Conservation (phyloP, 2,888 invertebrate genomes). For the Heteropelma amictum region DNA sequence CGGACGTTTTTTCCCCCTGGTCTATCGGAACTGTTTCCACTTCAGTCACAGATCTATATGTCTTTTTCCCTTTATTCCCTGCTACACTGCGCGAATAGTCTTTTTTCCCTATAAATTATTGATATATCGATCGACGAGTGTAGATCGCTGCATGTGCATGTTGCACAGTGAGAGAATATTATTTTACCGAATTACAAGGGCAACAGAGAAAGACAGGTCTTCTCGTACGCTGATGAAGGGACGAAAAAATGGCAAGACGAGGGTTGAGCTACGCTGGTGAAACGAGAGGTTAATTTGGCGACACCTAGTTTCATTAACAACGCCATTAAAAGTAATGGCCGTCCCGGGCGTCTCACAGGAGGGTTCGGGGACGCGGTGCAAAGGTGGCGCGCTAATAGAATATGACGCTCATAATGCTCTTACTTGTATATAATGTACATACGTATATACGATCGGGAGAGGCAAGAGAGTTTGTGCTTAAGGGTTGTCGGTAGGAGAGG, state of each 20-base stretch:
- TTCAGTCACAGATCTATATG: neutral
- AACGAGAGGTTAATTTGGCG: conserved; percentile 77
- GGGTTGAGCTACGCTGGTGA: conserved; percentile 74
- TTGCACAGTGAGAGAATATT: no score
- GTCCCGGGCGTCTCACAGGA: conserved; percentile 59
- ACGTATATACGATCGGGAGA: neutral
- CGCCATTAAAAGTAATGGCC: conserved; percentile 77
- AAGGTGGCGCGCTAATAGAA: conserved; percentile 59
- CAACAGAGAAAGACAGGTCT: no score
- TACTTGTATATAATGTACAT: neutral
- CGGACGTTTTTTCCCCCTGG: neutral
- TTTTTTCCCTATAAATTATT: neutral
- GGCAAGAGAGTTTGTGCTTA: neutral
- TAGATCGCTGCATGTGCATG: neutral
- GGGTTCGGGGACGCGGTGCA: conserved; percentile 60
- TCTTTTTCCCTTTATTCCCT: neutral
- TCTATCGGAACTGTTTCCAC: neutral
- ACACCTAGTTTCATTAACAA: conserved; percentile 77
- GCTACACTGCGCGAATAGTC: neutral
- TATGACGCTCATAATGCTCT: conserved; percentile 20
- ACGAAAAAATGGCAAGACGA: neutral
- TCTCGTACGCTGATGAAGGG: neutral
- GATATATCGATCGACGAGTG: neutral
- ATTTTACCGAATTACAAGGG: no score
- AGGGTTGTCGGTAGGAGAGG: no score